These are phyloP conservation scores for Pseudococcus jackbeardsleyi DNA, from an alignment of 2,888 invertebrate species.

Conservation along the genomic window DNA sequence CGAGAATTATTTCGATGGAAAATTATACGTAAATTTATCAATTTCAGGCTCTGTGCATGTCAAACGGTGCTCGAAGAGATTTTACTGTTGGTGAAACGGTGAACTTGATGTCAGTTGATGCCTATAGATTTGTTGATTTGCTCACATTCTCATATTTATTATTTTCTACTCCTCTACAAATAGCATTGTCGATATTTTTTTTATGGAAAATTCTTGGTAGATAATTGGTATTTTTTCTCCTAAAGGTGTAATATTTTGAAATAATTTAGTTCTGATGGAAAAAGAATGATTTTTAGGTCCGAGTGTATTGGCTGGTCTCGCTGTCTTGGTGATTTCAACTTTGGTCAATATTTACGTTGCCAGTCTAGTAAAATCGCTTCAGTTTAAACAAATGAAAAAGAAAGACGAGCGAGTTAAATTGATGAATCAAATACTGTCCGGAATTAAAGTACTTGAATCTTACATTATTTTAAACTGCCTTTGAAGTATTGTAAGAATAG, in stretches of 20 bases:
- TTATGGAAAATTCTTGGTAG: constrained; percentile 71
- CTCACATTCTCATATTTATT: constrained; percentile 71
- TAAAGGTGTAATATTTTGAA: too few relatives aligned
- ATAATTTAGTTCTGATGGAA: not conserved
- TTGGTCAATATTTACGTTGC: constrained; percentile 72
- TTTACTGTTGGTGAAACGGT: constrained; percentile 73
- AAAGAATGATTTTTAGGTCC: constrained; percentile 70
- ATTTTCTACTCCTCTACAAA: constrained; percentile 74
- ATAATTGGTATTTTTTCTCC: too few relatives aligned
- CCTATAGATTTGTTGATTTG: constrained; percentile 71
- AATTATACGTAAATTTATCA: not conserved
- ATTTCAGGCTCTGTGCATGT: constrained; percentile 69
- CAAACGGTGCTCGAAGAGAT: constrained; percentile 70
- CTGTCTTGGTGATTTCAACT: constrained; percentile 73
- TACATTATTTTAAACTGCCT: not conserved
- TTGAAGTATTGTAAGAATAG: not conserved
- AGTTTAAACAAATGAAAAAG: constrained; percentile 73
- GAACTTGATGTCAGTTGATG: constrained; percentile 73
- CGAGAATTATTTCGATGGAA: too few relatives aligned
- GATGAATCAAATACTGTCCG: constrained; percentile 68
- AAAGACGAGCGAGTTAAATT: constrained; percentile 74
- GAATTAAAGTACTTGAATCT: constrained; percentile 66
- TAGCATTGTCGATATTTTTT: constrained; percentile 73
- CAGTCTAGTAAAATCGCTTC: constrained; percentile 71
- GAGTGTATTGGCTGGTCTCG: constrained; percentile 76